Percentiles rank a stretch among this genome's conserved stretches.
These are phyloP conservation scores for Echeneis naucrates DNA, from an alignment of 2,797 vertebrate genomes.

Conservation along the genomic window DNA sequence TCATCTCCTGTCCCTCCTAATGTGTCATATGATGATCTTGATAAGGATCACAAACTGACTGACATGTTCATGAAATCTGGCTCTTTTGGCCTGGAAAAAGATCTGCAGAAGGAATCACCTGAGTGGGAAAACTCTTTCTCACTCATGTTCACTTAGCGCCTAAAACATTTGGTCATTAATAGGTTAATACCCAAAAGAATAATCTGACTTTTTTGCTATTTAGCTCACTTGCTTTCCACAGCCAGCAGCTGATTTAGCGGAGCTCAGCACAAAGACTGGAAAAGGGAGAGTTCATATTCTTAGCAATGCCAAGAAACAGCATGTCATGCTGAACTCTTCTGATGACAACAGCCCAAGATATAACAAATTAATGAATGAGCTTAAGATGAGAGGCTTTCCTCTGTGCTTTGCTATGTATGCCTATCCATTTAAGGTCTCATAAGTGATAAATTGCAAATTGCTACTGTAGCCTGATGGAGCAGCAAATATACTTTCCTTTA, in stretches of 20 bases:
- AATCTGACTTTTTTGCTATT: neutral
- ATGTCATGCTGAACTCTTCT: neutral
- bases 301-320: neutral
- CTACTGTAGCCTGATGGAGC: conserved; percentile 19
- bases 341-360: neutral
- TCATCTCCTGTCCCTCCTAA: neutral
- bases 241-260: neutral
- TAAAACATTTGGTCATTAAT: neutral
- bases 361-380: neutral
- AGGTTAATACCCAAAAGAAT: neutral
- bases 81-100: too few species aligned
- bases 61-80: too few species aligned
- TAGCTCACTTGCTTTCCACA: neutral
- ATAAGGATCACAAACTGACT: neutral
- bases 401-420: neutral
- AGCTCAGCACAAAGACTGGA: neutral
- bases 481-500: conserved; percentile 43
- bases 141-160: neutral
- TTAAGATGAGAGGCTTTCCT: too few species aligned
- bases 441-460: neutral
- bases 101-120: neutral
- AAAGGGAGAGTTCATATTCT: neutral
- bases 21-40: neutral
- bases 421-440: conserved; percentile 2
- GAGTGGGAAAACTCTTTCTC: neutral